These are phyloP conservation scores for Drosophila cognata DNA, from an alignment of 2,888 invertebrate genomes.

Conservation along the genomic window DNA sequence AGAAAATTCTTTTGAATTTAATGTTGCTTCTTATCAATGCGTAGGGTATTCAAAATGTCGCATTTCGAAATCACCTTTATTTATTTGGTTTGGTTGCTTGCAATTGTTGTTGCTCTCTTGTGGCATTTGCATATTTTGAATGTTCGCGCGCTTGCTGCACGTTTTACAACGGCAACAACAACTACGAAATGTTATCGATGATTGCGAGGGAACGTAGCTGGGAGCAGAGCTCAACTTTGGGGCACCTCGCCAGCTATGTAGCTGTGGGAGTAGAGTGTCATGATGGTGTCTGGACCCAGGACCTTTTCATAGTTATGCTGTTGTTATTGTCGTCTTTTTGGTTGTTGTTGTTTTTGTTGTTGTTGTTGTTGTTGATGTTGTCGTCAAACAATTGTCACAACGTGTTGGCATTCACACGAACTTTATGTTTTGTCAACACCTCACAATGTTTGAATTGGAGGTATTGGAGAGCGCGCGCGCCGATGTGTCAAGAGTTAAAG, in stretches of 20 bases:
- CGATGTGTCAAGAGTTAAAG: constrained; percentile 52
- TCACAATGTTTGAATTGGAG: constrained; percentile 44
- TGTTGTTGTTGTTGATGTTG: constrained; percentile 51
- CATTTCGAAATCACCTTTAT: background rate
- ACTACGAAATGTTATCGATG: constrained; percentile 73
- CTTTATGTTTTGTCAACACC: constrained; percentile 82
- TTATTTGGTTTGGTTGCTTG: constrained; percentile 3
- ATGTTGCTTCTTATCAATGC: background rate
- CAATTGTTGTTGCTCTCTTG: constrained; percentile 49
- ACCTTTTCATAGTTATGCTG: constrained; percentile 67
- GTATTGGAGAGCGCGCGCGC: background rate
- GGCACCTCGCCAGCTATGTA: constrained; percentile 11
- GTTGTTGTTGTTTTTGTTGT: constrained; percentile 28
- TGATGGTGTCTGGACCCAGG: constrained; percentile 41
- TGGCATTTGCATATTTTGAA: constrained; percentile 78
- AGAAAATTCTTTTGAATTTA: background rate
- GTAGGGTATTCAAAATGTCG: constrained; percentile 7
- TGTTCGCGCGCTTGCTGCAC: constrained; percentile 74
- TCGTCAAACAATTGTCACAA: constrained; percentile 80
- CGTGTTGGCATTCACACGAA: constrained; percentile 83
- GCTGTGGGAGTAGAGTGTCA: constrained; percentile 45
- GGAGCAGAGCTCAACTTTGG: constrained; percentile 25
- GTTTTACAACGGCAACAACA: constrained; percentile 70
- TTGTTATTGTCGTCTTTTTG: constrained; percentile 41
- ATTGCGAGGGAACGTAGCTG: constrained; percentile 46